phyloP scores from a whole-genome alignment of 2,797 vertebrate genomes.

The Knipowitschia caucasica region DNA sequence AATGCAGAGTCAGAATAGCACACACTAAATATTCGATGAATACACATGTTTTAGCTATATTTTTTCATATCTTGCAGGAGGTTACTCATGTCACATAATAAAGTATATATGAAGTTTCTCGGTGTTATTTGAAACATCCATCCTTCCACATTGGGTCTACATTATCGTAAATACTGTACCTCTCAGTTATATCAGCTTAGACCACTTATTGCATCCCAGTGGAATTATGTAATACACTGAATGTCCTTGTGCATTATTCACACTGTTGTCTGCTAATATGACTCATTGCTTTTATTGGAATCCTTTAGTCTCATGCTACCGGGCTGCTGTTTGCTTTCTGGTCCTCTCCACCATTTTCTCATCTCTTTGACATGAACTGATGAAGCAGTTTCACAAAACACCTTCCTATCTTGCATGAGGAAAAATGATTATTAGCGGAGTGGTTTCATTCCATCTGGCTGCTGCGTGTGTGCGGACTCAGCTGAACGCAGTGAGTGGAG shows the following conservation, averaged over 20 bases:
- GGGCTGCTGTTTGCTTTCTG: background rate
- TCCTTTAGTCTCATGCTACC: background rate
- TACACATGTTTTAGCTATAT: no score
- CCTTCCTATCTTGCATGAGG: background rate
- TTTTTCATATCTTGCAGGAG: background rate
- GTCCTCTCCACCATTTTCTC: background rate
- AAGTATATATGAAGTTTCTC: background rate
- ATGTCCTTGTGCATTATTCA: slow-evolving; percentile 7
- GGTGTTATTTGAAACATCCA: background rate
- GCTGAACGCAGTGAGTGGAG: background rate
- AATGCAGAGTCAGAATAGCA: no score
- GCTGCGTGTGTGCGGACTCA: background rate
- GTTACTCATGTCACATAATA: background rate
- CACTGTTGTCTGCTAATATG: slow-evolving; percentile 1
- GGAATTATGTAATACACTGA: background rate
- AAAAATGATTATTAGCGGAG: background rate
- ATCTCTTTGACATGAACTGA: background rate
- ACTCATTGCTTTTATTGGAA: background rate
- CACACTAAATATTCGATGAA: no score
- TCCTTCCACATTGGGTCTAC: background rate
- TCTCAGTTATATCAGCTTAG: background rate
- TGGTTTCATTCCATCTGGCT: slow-evolving; percentile 3
- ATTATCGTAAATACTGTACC: background rate
- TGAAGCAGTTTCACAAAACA: background rate
- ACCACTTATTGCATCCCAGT: background rate